Evolutionary conservation across 2,888 invertebrate genomes (phyloP).

Genomic region (Seladonia tumulorum): DNA sequence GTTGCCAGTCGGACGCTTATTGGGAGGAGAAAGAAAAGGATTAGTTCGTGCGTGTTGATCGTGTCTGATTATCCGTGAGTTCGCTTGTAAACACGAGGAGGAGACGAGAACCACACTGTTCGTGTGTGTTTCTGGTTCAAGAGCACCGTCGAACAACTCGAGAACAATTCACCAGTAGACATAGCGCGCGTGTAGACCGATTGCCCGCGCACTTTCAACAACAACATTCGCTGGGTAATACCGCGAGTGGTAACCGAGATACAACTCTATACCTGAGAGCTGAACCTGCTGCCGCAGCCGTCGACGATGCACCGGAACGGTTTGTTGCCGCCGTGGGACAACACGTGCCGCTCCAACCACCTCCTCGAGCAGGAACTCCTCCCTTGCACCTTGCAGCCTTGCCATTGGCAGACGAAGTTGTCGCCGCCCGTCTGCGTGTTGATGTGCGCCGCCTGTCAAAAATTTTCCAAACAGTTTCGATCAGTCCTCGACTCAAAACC

Average conservation of each 20-base stretch:
- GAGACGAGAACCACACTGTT: neutral
- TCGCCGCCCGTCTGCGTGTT: constrained; percentile 93
- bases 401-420: constrained; percentile 96
- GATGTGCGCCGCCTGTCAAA: constrained; percentile 90
- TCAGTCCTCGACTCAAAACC: neutral
- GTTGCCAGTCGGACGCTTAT: neutral
- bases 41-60: constrained; percentile 15
- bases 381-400: constrained; percentile 97
- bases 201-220: neutral
- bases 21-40: constrained; percentile 22
- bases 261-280: constrained; percentile 89
- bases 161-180: neutral
- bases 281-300: constrained; percentile 94
- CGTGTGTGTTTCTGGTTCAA: neutral
- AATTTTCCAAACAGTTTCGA: neutral
- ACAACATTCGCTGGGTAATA: neutral
- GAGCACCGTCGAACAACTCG: neutral
- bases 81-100: neutral
- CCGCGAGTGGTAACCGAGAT: neutral
- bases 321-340: constrained; percentile 95
- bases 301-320: constrained; percentile 98
- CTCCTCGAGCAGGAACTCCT: constrained; percentile 95
- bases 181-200: neutral
- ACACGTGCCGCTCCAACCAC: constrained; percentile 97
- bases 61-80: neutral